These are phyloP conservation scores for Tetragnatha versicolor DNA, from an alignment of 1,140 invertebrate species.

Conservation along the genomic window DNA sequence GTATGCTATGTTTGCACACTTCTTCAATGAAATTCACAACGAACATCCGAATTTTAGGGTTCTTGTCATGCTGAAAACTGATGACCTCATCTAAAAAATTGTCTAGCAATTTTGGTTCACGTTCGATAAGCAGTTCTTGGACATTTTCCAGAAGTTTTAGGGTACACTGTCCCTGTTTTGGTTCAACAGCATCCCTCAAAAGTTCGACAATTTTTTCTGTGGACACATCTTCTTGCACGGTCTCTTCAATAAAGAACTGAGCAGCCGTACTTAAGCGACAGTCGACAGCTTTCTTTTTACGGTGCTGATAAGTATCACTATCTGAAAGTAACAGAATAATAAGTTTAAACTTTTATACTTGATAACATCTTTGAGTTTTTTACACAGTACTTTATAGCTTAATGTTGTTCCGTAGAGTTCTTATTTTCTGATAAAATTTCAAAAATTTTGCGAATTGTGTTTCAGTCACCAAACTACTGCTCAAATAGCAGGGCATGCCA, in stretches of 20 bases:
- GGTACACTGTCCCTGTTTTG: constrained; percentile 70
- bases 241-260: constrained; percentile 65
- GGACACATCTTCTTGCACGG: constrained; percentile 58
- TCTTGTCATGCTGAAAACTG: constrained; percentile 84
- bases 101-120: constrained; percentile 82
- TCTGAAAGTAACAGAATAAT: constrained; percentile 5
- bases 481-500: too few relatives aligned
- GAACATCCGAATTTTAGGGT: constrained; percentile 84
- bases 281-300: constrained; percentile 30
- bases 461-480: too few relatives aligned
- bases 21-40: constrained; percentile 95
- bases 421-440: too few relatives aligned
- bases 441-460: too few relatives aligned
- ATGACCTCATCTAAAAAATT: constrained; percentile 88
- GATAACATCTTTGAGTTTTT: too few relatives aligned
- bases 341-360: not conserved
- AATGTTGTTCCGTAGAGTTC: too few relatives aligned
- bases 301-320: not conserved
- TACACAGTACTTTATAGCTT: too few relatives aligned
- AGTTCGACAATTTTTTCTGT: constrained; percentile 72
- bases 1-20: constrained; percentile 84
- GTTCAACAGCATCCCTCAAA: constrained; percentile 78
- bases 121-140: constrained; percentile 86
- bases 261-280: constrained; percentile 61
- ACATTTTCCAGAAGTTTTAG: constrained; percentile 77